Percentiles rank a stretch among this genome's conserved stretches.
phyloP scores from a whole-genome alignment of 2,888 invertebrate species.

The Cataglyphis cursor region DNA sequence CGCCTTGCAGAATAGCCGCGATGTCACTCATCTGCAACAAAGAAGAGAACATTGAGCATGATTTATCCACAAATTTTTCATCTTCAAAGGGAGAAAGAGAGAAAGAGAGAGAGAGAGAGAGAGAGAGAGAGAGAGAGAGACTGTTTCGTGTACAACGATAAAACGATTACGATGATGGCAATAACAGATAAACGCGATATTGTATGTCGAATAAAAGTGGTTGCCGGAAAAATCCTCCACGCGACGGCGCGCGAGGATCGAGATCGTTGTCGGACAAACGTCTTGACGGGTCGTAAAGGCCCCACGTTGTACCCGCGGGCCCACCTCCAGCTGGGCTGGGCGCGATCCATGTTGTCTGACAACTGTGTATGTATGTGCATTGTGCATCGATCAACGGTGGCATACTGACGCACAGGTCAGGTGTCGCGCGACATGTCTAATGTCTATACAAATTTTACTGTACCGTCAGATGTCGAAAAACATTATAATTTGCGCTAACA shows the following conservation, averaged over 20 bases:
- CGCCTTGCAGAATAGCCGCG: not conserved
- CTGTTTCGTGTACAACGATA: not conserved
- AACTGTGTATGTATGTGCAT: conserved; percentile 33
- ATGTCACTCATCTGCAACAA: not conserved
- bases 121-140: not conserved
- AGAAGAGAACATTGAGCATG: not conserved
- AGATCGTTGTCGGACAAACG: conserved; percentile 75
- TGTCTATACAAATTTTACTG: conserved; percentile 13
- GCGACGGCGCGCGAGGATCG: conserved; percentile 61
- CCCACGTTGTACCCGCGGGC: conserved; percentile 49
- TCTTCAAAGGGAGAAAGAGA: not conserved
- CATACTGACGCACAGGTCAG: conserved; percentile 57
- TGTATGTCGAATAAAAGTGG: conserved; percentile 33
- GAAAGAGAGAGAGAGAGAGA: not conserved
- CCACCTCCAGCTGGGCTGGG: conserved; percentile 50
- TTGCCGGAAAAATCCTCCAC: conserved; percentile 45
- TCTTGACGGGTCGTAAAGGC: conserved; percentile 61
- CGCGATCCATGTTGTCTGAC: conserved; percentile 42
- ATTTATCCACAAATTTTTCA: not conserved
- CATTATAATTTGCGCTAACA: not conserved
- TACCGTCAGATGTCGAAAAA: not conserved
- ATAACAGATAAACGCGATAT: conserved; percentile 4
- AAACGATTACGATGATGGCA: not conserved
- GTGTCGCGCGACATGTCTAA: conserved; percentile 48
- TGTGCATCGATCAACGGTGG: conserved; percentile 48